These are phyloP conservation scores for Melanchra persicariae DNA, from an alignment of 2,888 invertebrate genomes.

Conservation along the genomic window DNA sequence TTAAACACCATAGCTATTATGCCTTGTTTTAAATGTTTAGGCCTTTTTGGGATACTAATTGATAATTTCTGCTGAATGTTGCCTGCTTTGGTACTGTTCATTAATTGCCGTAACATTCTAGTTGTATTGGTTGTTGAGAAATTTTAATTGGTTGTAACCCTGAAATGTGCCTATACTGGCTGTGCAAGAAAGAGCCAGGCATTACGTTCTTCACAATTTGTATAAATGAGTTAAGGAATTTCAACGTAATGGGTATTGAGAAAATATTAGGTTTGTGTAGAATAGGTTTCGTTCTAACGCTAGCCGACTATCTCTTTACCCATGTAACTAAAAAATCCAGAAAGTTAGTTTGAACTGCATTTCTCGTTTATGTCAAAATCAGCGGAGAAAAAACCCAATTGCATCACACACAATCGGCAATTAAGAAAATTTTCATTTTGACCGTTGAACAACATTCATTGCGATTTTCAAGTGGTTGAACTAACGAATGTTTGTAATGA, in stretches of 20 bases:
- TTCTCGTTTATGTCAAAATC: not conserved
- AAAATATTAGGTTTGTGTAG: not conserved
- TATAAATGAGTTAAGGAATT: not conserved
- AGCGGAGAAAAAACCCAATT: too few relatives aligned
- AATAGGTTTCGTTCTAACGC: not conserved
- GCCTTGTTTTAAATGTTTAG: not conserved
- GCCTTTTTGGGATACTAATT: conserved; percentile 29
- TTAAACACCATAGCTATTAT: not conserved
- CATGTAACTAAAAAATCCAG: too few relatives aligned
- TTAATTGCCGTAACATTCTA: conserved; percentile 21
- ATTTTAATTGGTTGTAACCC: conserved; percentile 16
- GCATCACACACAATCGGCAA: too few relatives aligned
- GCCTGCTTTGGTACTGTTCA: not conserved
- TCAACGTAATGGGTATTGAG: not conserved
- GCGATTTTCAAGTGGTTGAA: not conserved
- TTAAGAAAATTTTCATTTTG: too few relatives aligned
- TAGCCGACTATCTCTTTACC: not conserved
- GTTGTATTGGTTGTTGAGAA: conserved; percentile 21
- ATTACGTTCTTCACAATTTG: not conserved
- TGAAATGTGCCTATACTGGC: not conserved
- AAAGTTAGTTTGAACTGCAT: too few relatives aligned
- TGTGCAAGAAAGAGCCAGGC: not conserved
- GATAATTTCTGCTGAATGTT: conserved; percentile 18
- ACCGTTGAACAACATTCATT: not conserved
- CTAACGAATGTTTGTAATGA: too few relatives aligned